Evolutionary conservation across 2,888 invertebrate species (phyloP).

Genomic region (Drosophila neonasuta): DNA sequence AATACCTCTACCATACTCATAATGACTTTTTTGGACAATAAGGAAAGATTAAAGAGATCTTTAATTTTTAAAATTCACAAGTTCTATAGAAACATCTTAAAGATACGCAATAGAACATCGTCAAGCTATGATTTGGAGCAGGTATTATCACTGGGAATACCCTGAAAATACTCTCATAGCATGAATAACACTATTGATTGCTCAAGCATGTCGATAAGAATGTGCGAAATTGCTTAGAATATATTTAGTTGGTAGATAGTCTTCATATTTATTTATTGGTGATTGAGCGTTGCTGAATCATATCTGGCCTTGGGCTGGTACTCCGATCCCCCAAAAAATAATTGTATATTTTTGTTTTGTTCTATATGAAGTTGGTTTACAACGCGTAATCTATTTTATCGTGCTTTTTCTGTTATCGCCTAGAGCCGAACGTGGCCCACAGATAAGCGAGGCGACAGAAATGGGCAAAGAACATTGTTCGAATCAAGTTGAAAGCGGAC

Average conservation of each 20-base stretch:
- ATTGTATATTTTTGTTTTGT: slow-evolving; percentile 8
- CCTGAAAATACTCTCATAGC: neutral
- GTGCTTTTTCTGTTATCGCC: slow-evolving; percentile 55
- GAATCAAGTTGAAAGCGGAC: slow-evolving; percentile 6
- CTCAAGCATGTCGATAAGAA: slow-evolving; percentile 1
- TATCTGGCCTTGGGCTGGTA: slow-evolving; percentile 25
- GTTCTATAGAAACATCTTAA: slow-evolving; percentile 20
- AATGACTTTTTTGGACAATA: neutral
- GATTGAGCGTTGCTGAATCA: slow-evolving; percentile 11
- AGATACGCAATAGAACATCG: slow-evolving; percentile 5
- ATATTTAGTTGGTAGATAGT: slow-evolving; percentile 1
- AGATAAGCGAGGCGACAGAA: slow-evolving; percentile 55
- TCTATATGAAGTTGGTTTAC: slow-evolving; percentile 38
- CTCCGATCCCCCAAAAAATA: slow-evolving; percentile 14
- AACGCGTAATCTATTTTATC: slow-evolving; percentile 68
- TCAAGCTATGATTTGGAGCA: neutral
- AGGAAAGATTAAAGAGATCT: neutral
- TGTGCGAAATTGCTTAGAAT: neutral
- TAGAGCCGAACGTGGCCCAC: slow-evolving; percentile 21
- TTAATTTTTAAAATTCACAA: slow-evolving; percentile 17
- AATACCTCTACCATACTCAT: neutral
- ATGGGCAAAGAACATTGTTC: slow-evolving; percentile 47
- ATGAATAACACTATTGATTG: slow-evolving; percentile 2
- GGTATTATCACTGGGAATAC: slow-evolving; percentile 7
- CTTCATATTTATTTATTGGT: neutral